phyloP scores from a whole-genome alignment of 1,140 invertebrate species.

The Chironomus tepperi region DNA sequence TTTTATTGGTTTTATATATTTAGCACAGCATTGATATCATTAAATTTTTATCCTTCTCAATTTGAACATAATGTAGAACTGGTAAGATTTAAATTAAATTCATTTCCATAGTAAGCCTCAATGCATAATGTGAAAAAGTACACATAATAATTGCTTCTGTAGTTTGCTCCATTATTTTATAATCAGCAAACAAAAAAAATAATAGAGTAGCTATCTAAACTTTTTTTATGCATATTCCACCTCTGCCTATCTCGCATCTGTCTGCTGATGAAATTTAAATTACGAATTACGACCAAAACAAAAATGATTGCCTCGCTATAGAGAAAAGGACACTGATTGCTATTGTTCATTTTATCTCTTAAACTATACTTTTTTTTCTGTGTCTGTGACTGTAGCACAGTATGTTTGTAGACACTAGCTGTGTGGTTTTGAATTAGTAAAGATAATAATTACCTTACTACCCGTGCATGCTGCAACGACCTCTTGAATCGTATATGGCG shows the following conservation, averaged over 20 bases:
- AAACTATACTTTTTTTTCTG: too few species aligned
- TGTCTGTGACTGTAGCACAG: neutral
- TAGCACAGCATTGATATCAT: neutral
- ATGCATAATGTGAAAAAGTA: too few species aligned
- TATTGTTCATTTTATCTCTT: neutral
- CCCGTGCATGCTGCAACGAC: constrained; percentile 78
- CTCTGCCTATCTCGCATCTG: too few species aligned
- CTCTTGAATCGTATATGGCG: constrained; percentile 80
- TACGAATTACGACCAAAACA: neutral
- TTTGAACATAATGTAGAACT: too few species aligned
- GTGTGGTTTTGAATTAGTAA: neutral
- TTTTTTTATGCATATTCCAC: too few species aligned
- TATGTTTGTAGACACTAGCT: neutral
- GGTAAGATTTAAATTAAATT: too few species aligned
- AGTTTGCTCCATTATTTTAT: too few species aligned
- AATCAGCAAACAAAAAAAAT: too few species aligned
- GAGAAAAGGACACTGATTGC: neutral
- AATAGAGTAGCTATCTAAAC: too few species aligned
- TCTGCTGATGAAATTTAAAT: neutral
- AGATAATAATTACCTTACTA: constrained; percentile 47
- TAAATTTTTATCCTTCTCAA: too few species aligned
- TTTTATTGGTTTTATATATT: neutral
- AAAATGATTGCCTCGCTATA: neutral
- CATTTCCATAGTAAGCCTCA: too few species aligned
- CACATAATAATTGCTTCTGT: too few species aligned